A percentile compares a stretch with the other conserved stretches of the same genome.
phyloP scores from a whole-genome alignment of 2,888 invertebrate genomes.

The Morpho achilles region DNA sequence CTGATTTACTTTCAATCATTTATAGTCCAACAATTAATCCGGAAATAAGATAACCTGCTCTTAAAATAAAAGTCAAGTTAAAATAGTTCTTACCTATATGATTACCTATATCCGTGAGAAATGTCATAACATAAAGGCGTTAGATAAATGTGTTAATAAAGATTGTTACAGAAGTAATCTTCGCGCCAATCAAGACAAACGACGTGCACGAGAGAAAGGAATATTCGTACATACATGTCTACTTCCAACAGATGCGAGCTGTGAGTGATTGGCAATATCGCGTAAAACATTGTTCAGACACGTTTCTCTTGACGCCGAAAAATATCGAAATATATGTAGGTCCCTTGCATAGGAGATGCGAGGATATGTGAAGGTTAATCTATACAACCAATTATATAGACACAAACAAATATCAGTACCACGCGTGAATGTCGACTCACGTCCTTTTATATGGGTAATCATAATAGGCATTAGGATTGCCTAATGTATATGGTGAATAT shows the following conservation, averaged over 20 bases:
- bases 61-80: neutral
- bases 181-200: conserved; percentile 36
- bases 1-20: conserved; percentile 24
- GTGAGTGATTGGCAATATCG: conserved; percentile 38
- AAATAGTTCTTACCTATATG: neutral
- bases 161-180: conserved; percentile 33
- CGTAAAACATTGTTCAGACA: conserved; percentile 34
- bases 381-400: too few relatives aligned
- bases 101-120: neutral
- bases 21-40: conserved; percentile 10
- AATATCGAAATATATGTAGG: conserved; percentile 28
- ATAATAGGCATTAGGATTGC: too few relatives aligned
- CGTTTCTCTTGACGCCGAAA: conserved; percentile 30
- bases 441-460: too few relatives aligned
- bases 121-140: conserved; percentile 11
- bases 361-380: neutral
- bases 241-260: conserved; percentile 31
- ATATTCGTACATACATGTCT: conserved; percentile 29
- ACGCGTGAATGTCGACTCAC: too few relatives aligned
- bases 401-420: too few relatives aligned
- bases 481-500: too few relatives aligned
- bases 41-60: neutral
- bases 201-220: conserved; percentile 30
- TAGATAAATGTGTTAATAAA: conserved; percentile 30
- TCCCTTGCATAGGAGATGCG: conserved; percentile 28